Base-by-base conservation (phyloP, 2,888 invertebrate genomes). In the Ceriagrion tenellum region DNA sequence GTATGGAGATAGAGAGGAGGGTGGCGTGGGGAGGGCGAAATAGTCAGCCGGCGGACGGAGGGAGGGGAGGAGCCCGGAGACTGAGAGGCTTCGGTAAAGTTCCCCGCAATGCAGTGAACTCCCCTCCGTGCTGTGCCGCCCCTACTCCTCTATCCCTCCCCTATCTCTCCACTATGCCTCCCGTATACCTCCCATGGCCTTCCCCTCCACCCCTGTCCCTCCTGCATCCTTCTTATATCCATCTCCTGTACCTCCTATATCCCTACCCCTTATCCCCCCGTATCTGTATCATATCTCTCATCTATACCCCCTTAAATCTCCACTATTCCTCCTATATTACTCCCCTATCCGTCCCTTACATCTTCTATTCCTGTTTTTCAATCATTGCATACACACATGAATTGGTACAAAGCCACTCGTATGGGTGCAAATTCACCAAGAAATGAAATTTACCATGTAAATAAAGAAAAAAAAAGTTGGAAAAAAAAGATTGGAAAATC, bases 21-120 rank as follows among this genome's bases (percentile, higher is more conserved):
- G 30, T 47, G 47, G 55, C 12, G 12, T n/a, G 55, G 90, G 55
- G n/a, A 20, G 23, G 88, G 47, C 20, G 40, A 20, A 6, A 91
- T 16, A 47, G 47, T 47, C 47, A 59, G 90, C 20, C 13, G 69
- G 12, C 30, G 47, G 91, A 30, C 3, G 40, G 63, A 26, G 20
- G 35, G 30, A 23, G 30, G 35, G 16, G 59, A 18, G 47, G 90
- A n/a, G 56, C 26, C n/a, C 56, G 30, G 55, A 90, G 55, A 59
- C 59, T 23, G 90, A 56, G 90, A 20, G 59, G 89, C 55, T 89
- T 89, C 40, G 89, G 89, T 89, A 89, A 89, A 59, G 91, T 91
- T 91, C 91, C 91, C 91, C 91, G 91, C 91, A 91, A 91, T 91
- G 91, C 91, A 91, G 91, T 30, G 91, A 18, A 91, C 91, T 63